Percentiles rank a stretch among this genome's conserved stretches.
Evolutionary conservation across 2,113 vertebrate genomes (phyloP).

Genomic region (Egretta garzetta): DNA sequence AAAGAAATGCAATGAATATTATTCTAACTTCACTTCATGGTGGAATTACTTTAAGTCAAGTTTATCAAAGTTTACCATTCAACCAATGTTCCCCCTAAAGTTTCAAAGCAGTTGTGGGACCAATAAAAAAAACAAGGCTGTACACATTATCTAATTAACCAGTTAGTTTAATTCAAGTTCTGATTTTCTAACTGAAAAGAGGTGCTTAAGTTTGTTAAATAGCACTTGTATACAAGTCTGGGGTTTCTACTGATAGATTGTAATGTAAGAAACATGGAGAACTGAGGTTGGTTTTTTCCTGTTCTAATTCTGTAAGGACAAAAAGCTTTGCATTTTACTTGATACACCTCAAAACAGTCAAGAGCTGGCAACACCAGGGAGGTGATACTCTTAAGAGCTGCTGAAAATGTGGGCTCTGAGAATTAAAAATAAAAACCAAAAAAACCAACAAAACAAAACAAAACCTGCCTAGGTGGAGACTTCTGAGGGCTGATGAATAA

Average conservation of each 20-base stretch:
- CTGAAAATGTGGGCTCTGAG: neutral
- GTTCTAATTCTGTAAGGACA: neutral
- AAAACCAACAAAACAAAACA: neutral
- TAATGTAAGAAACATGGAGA: neutral
- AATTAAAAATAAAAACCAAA: neutral
- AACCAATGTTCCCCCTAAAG: neutral
- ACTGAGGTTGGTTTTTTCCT: neutral
- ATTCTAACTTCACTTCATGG: neutral
- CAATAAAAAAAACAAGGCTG: neutral
- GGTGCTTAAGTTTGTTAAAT: neutral
- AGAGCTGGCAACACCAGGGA: neutral
- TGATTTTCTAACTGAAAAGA: neutral
- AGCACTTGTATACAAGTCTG: neutral
- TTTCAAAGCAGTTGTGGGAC: neutral
- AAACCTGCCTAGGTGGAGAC: neutral
- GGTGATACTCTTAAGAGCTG: neutral
- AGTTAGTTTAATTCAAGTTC: neutral
- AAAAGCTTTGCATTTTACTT: neutral
- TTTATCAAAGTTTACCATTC: neutral
- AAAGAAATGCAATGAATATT: neutral
- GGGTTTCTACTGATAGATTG: neutral
- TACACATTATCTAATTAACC: neutral
- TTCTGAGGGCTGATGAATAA: neutral
- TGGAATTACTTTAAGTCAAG: neutral
- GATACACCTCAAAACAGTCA: neutral